Conservation (phyloP, 2,113 vertebrate genomes). For the Mola mola region DNA sequence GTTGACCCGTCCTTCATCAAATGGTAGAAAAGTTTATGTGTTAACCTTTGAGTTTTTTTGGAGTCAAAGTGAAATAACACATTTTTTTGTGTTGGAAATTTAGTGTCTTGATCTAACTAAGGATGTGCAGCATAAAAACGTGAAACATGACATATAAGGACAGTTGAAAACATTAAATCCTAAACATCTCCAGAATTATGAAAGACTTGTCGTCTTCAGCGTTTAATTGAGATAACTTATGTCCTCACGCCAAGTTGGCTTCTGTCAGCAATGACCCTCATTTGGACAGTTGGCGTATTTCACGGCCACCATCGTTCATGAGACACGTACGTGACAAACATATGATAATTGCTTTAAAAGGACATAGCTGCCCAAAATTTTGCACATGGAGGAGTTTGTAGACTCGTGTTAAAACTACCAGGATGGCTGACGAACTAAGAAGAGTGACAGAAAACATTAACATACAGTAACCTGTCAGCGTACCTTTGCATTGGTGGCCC, state of each 20-base stretch:
- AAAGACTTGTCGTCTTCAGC: slow-evolving; percentile 71
- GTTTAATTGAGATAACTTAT: slow-evolving; percentile 74
- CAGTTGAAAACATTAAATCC: slow-evolving; percentile 6
- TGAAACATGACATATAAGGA: neutral
- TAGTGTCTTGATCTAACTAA: neutral
- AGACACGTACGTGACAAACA: slow-evolving; percentile 40
- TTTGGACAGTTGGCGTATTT: slow-evolving; percentile 68
- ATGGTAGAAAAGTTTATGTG: neutral
- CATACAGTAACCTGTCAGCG: neutral
- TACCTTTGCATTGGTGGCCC: slow-evolving; percentile 1
- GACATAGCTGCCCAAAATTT: slow-evolving; percentile 16
- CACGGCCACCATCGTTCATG: slow-evolving; percentile 48
- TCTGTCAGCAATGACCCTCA: slow-evolving; percentile 54
- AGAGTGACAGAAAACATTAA: too few relatives aligned
- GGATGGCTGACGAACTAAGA: neutral
- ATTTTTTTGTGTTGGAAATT: too few relatives aligned
- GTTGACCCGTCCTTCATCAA: neutral
- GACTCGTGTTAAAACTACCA: neutral
- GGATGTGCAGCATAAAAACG: neutral
- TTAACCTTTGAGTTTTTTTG: slow-evolving; percentile 2
- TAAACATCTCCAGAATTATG: slow-evolving; percentile 72
- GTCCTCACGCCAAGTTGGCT: slow-evolving; percentile 69
- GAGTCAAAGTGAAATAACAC: neutral
- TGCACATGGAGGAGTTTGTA: too few relatives aligned
- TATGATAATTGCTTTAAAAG: slow-evolving; percentile 20